phyloP scores from a whole-genome alignment of 2,888 invertebrate genomes.

The Trichopoda pennipes region DNA sequence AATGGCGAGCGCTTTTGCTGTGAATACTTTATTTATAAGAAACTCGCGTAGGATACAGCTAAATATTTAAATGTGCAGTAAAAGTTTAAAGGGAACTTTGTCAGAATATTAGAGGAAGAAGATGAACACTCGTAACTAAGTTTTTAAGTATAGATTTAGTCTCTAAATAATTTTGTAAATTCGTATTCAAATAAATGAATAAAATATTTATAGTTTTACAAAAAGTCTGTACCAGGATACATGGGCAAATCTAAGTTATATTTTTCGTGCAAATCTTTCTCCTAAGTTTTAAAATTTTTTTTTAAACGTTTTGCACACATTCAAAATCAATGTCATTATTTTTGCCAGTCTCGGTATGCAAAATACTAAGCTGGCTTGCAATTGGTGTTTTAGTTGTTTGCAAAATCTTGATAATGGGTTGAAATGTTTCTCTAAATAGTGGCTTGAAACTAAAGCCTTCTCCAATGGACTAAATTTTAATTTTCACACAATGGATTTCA shows the following conservation, averaged over 20 bases:
- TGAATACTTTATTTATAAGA: too few species aligned
- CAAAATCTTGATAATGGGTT: constrained; percentile 86
- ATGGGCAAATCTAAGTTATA: constrained; percentile 91
- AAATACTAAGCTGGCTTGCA: constrained; percentile 83
- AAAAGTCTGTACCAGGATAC: constrained; percentile 89
- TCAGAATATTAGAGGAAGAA: too few species aligned
- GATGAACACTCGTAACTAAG: too few species aligned
- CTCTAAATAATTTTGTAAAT: constrained; percentile 21
- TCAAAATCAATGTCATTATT: constrained; percentile 82
- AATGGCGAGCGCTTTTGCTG: too few species aligned
- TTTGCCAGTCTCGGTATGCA: too few species aligned
- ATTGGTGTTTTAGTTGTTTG: constrained; percentile 85
- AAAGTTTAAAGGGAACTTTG: too few species aligned
- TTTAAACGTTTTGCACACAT: constrained; percentile 89
- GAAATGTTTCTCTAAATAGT: constrained; percentile 90
- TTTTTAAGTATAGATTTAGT: neutral
- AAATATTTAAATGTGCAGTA: too few species aligned
- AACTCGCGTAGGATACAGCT: too few species aligned
- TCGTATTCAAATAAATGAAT: constrained; percentile 36
- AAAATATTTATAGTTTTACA: constrained; percentile 74
- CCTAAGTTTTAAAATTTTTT: constrained; percentile 93
- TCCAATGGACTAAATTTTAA: constrained; percentile 82
- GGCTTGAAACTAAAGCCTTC: constrained; percentile 97
- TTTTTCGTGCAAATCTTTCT: constrained; percentile 93
- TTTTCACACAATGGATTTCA: constrained; percentile 90